Evolutionary conservation across 1,140 invertebrate genomes (phyloP).

Genomic region (Philopotamus ludificatus): DNA sequence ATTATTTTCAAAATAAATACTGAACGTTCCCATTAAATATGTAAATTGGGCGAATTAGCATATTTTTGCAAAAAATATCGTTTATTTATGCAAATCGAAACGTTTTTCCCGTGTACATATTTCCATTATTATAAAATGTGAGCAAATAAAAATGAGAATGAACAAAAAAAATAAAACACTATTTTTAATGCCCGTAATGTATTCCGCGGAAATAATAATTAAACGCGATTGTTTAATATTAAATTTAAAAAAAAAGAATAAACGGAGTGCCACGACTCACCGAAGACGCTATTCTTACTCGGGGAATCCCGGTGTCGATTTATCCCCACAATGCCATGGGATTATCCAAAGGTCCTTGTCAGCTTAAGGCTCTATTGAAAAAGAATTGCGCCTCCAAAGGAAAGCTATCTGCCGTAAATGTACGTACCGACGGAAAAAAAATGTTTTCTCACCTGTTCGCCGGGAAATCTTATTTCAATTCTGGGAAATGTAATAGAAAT

Average conservation of each 20-base stretch:
- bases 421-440: not conserved
- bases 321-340: conserved; percentile 26
- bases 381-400: conserved; percentile 4
- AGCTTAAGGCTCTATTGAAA: conserved; percentile 19
- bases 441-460: not conserved
- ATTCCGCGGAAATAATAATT: not conserved
- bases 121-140: too few species aligned
- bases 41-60: too few species aligned
- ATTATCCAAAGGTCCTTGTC: conserved; percentile 27
- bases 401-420: not conserved
- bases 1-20: too few species aligned
- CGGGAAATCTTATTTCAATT: not conserved
- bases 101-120: too few species aligned
- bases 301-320: conserved; percentile 15
- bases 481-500: too few species aligned
- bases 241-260: not conserved
- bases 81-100: too few species aligned
- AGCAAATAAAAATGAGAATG: too few species aligned
- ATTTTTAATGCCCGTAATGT: not conserved
- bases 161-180: not conserved
- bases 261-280: not conserved
- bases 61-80: too few species aligned
- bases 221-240: not conserved
- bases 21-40: too few species aligned
- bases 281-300: not conserved